Percentiles rank a stretch among this genome's conserved stretches.
Evolutionary conservation across 2,797 vertebrate species (phyloP).

Genomic region (Melanotaenia parkinsoni): DNA sequence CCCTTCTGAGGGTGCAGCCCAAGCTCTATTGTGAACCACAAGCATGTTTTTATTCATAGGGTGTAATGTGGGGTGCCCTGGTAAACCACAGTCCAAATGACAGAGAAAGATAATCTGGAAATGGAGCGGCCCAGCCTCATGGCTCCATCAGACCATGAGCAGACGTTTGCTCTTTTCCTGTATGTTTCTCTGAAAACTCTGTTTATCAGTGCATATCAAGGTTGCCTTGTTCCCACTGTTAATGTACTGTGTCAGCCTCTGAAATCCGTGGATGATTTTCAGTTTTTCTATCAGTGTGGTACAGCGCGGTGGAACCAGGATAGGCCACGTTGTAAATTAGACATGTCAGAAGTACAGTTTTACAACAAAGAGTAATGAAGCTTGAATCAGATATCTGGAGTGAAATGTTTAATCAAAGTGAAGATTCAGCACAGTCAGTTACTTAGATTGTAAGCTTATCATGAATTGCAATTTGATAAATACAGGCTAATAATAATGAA

Average conservation of each 20-base stretch:
- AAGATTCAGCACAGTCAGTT: no score
- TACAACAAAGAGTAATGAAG: neutral
- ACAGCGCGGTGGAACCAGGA: neutral
- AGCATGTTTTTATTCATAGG: constrained; percentile 71
- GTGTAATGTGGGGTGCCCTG: constrained; percentile 59
- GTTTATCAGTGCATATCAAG: neutral
- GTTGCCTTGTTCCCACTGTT: neutral
- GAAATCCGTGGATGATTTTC: constrained; percentile 1
- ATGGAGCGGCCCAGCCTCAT: neutral
- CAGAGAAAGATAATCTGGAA: constrained; percentile 40
- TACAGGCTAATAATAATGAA: no score
- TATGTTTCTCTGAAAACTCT: neutral
- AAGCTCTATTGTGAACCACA: constrained; percentile 71
- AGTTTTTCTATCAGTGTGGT: constrained; percentile 4
- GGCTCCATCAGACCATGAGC: constrained; percentile 15
- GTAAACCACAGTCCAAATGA: constrained; percentile 49
- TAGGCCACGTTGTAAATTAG: neutral
- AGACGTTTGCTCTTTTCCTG: neutral
- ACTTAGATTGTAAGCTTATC: no score
- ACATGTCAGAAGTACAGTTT: neutral
- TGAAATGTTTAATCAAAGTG: no score
- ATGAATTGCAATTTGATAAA: no score
- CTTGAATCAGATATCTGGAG: neutral
- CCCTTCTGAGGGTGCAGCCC: constrained; percentile 60
- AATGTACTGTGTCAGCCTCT: neutral